phyloP scores from a whole-genome alignment of 2,888 invertebrate genomes.

The Phaedon cochleariae region DNA sequence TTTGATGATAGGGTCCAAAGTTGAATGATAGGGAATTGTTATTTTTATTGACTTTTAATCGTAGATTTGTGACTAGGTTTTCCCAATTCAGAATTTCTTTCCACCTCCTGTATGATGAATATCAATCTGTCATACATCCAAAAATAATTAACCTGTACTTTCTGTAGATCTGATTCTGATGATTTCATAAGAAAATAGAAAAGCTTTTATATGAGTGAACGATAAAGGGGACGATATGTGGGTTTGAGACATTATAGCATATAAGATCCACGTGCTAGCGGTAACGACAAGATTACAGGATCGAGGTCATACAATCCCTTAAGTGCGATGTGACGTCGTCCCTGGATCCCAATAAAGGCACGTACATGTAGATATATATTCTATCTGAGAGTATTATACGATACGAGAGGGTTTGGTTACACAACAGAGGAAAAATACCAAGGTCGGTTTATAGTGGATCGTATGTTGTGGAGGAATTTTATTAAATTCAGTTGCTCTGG shows the following conservation, averaged over 20 bases:
- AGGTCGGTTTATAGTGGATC: not conserved
- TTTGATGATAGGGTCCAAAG: too few relatives aligned
- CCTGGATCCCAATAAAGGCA: slow-evolving; percentile 18
- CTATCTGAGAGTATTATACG: slow-evolving; percentile 21
- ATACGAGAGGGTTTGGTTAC: slow-evolving; percentile 16
- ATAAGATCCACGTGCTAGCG: slow-evolving; percentile 11
- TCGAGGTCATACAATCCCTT: slow-evolving; percentile 19
- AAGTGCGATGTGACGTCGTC: slow-evolving; percentile 20
- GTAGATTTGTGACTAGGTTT: too few relatives aligned
- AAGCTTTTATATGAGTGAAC: not conserved
- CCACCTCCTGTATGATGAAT: too few relatives aligned
- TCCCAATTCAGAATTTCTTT: too few relatives aligned
- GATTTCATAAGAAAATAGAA: too few relatives aligned
- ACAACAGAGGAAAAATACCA: slow-evolving; percentile 12
- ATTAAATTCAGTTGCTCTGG: slow-evolving; percentile 8
- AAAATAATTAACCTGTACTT: too few relatives aligned
- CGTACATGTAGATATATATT: slow-evolving; percentile 21
- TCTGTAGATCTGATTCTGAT: too few relatives aligned
- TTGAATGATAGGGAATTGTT: too few relatives aligned
- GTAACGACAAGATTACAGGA: slow-evolving; percentile 18
- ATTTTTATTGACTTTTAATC: too few relatives aligned
- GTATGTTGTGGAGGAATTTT: not conserved
- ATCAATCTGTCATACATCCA: too few relatives aligned
- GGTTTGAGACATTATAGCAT: slow-evolving; percentile 16
- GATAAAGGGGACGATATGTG: slow-evolving; percentile 13